phyloP scores from a whole-genome alignment of 2,113 vertebrate genomes.

The Ciconia boyciana region DNA sequence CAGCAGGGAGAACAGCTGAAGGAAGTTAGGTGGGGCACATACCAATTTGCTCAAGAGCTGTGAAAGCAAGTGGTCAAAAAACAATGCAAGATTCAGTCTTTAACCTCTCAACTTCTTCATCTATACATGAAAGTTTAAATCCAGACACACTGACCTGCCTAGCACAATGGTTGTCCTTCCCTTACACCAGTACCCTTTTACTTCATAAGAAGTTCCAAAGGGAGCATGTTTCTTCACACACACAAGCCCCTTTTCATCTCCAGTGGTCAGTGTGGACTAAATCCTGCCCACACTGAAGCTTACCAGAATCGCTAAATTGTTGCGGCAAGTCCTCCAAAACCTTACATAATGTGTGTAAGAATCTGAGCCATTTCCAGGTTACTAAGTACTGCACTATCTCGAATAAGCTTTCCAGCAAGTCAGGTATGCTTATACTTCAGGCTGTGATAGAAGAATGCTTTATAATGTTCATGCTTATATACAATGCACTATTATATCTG shows the following conservation, averaged over 20 bases:
- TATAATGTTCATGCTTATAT: neutral
- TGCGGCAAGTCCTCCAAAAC: neutral
- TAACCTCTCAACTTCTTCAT: slow-evolving; percentile 20
- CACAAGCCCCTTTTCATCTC: neutral
- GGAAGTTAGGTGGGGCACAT: slow-evolving; percentile 58
- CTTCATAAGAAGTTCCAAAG: neutral
- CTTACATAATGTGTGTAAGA: neutral
- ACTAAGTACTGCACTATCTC: neutral
- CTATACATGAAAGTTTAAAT: slow-evolving; percentile 26
- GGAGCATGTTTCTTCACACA: neutral
- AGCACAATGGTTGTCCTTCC: slow-evolving; percentile 16
- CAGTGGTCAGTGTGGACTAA: neutral
- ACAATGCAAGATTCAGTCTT: slow-evolving; percentile 34
- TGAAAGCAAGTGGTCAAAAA: slow-evolving; percentile 36
- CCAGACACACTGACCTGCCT: neutral
- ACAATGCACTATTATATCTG: neutral
- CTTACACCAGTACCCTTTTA: neutral
- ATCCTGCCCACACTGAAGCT: neutral
- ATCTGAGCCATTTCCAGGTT: neutral
- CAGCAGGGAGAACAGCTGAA: slow-evolving; percentile 43
- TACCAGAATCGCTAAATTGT: neutral
- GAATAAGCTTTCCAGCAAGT: neutral
- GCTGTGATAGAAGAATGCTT: neutral
- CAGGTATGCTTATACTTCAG: neutral
- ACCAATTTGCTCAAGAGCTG: slow-evolving; percentile 4